Conservation (phyloP, 2,113 vertebrate species). For the Strix aluco region DNA sequence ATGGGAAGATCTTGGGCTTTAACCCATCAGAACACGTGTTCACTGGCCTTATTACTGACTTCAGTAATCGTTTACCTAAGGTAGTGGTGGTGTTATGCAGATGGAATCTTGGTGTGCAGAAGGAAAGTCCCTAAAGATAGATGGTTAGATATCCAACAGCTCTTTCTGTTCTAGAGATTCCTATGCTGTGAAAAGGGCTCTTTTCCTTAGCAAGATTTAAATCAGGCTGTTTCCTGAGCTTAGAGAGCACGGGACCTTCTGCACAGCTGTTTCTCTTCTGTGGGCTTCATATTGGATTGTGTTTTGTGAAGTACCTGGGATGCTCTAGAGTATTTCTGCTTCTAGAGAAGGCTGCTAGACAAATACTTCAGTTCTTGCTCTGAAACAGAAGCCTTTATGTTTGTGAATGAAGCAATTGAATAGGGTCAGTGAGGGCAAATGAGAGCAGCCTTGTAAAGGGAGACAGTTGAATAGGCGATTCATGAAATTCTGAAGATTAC, state of each 20-base stretch:
- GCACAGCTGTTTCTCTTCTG: not conserved
- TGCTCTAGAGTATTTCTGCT: slow-evolving; percentile 48
- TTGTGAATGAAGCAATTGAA: slow-evolving; percentile 51
- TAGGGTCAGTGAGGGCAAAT: slow-evolving; percentile 31
- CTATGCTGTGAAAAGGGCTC: not conserved
- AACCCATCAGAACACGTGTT: not conserved
- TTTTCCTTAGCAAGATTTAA: not conserved
- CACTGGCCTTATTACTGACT: not conserved
- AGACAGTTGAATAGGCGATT: slow-evolving; percentile 59
- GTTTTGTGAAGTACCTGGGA: slow-evolving; percentile 26
- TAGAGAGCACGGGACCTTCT: not conserved
- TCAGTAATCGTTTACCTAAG: not conserved
- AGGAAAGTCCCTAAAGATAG: not conserved
- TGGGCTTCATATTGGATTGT: not conserved
- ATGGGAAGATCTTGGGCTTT: not conserved
- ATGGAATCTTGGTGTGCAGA: not conserved
- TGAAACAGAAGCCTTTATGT: slow-evolving; percentile 55
- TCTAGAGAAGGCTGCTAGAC: slow-evolving; percentile 30
- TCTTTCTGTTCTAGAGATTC: not conserved
- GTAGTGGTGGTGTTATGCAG: not conserved
- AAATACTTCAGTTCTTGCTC: slow-evolving; percentile 21
- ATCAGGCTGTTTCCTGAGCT: not conserved
- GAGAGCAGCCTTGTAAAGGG: slow-evolving; percentile 40
- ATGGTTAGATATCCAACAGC: not conserved
- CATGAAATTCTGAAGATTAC: slow-evolving; percentile 48